A percentile compares a stretch with the other conserved stretches of the same genome.
These are phyloP conservation scores for Pseudomyrmex dendroicus DNA, from an alignment of 1,140 invertebrate genomes.

Conservation along the genomic window DNA sequence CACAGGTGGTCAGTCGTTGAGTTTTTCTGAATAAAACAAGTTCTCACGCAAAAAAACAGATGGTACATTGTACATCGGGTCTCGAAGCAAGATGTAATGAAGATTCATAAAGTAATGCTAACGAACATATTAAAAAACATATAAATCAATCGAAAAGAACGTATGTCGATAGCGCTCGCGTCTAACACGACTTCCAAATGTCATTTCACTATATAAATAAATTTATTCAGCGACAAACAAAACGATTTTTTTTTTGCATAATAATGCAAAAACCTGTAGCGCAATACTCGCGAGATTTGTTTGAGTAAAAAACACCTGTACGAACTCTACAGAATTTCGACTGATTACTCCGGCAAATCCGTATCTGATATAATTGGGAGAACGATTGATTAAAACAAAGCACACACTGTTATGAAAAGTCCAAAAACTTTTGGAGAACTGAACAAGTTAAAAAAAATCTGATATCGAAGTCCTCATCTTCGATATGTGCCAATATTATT, in stretches of 20 bases:
- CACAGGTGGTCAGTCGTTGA: conserved; percentile 68
- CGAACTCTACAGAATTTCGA: background rate
- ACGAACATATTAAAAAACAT: conserved; percentile 39
- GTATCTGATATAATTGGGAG: too few species aligned
- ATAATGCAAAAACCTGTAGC: background rate
- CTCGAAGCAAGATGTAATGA: conserved; percentile 57
- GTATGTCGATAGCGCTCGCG: background rate
- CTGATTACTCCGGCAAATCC: background rate
- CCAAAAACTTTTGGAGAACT: too few species aligned
- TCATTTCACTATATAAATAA: too few species aligned
- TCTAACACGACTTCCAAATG: background rate
- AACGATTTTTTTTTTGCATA: too few species aligned
- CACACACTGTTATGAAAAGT: too few species aligned
- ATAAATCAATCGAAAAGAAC: background rate
- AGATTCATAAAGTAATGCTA: conserved; percentile 67
- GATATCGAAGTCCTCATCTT: too few species aligned
- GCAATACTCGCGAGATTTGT: background rate
- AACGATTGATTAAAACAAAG: too few species aligned
- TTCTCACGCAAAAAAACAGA: conserved; percentile 59
- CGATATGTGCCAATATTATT: too few species aligned
- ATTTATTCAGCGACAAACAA: too few species aligned
- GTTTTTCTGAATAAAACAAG: conserved; percentile 73
- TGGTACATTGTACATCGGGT: background rate
- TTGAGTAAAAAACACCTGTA: background rate
- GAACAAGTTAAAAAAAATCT: too few species aligned